Base-by-base conservation (phyloP, 2,797 vertebrate genomes). In the Mastacembelus armatus region DNA sequence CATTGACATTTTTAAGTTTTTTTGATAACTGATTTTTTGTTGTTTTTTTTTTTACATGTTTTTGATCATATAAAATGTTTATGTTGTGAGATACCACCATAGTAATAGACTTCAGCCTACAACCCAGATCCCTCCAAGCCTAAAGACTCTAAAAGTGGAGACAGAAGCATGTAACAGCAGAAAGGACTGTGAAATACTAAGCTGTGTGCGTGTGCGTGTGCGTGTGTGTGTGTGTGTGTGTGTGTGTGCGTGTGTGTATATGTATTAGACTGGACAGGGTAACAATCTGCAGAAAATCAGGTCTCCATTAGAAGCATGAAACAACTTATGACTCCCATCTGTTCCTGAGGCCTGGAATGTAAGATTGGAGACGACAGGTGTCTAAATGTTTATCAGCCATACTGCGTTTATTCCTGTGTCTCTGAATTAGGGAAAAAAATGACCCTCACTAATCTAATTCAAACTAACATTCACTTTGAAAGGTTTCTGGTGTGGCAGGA, bases 331-430 rank as follows among this genome's bases (percentile, higher is more conserved):
- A 80, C 74, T 81, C 78, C 91, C 93, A 93, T 94, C 86, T 94
- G 92, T 86, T 90, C 48, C 74, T 54, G 67, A 86, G 83, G 59
- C 64, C 61, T 49, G 85, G 71, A 85, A 84, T 54, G 69, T 66
- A 63, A 88, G 86, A 92, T 92, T 87, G 89, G 83, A 90, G 86
- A 83, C 75, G 90, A 92, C 92, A 92, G 92, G 92, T 92, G 91
- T 93, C 92, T 91, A 92, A 93, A 93, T 93, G 92, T 93, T 93
- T 92, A 94, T 89, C 88, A 91, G 85, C 83, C 71, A 11, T 5
- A 73, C 75, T 71, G 88, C 87, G 80, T 89, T 89, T 88, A 89
- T 89, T 92, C 86, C 88, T 71, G 86, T 77, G 83, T 87, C 87
- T 89, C 77, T 43, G 75, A 78, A 85, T 89, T 85, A 57, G 69